Base-by-base conservation (phyloP, 1,140 invertebrate species). In the Drosophila teissieri region DNA sequence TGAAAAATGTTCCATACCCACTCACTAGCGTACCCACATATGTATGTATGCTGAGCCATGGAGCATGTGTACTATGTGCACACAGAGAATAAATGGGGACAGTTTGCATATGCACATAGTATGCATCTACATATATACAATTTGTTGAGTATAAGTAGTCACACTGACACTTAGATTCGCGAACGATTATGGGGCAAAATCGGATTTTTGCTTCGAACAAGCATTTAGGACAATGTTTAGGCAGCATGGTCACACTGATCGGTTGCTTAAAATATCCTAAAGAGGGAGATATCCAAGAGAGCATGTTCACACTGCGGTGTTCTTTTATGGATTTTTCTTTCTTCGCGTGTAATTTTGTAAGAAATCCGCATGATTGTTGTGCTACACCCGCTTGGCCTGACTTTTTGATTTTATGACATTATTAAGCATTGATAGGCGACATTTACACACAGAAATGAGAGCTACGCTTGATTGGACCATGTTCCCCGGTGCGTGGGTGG, bases 391-490 rank as follows among this genome's bases (percentile, higher is more conserved):
- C 49, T 4, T 17, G 39, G 39, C 49, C 37, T 56, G 45, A 67
- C 75, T 70, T 67, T 83, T 68, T 63, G 65, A 84, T 84, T 76
- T 79, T 75, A 73, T 73, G 73, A 70, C 76, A 77, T 84, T 80
- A 80, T 77, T 77, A 84, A 65, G 73, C 80, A 84, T 84, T 80
- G 80, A 84, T 84, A 77, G 81, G 65, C 74, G 49, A 55, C 65
- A 69, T 73, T 82, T 73, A 44, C 51, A 54, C 45, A 69, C 51
- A 54, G 42, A 46, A 39, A 54, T 31, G 37, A 52, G 60, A 45
- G 60, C 60, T 6, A n/a, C 27, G 36, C 67, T 67, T 70, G 67
- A 70, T 70, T 70, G 67, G 49, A 7, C 42, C 49, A 46, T 24
- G 64, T 17, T 36, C 49, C 15, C 49, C 4, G 15, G 36, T 46